Base-by-base conservation (phyloP, 2,797 vertebrate species). In the Danio albolineatus region DNA sequence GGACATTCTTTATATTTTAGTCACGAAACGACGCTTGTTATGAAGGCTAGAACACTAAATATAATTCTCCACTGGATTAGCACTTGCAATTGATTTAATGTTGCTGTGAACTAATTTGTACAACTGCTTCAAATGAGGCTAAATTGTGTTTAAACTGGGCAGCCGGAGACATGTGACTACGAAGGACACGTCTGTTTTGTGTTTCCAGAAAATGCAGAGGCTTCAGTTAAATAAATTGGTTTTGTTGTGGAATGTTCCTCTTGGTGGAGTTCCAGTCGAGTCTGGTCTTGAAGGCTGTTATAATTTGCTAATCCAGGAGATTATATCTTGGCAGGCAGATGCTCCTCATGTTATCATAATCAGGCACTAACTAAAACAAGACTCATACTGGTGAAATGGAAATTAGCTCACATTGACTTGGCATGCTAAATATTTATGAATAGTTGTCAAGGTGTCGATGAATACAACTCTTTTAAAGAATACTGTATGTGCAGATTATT, bases 191-290 rank as follows among this genome's bases (percentile, higher is more conserved):
- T 73, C 71, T 84, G 78, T 62, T 82, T 69, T 12, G 60, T 81
- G 60, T 86, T 83, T 79, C 65, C 14, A 43, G 53, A 73, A 81
- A 76, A 76, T 14, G 38, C 62, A 28, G 56, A 66, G 59, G 39
- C 57, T 64, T 69, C 44, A 56, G 38, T 85, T 79, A 82, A 56
- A 59, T 39, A 41, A 59, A 64, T 62, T 39, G 66, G 49, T 66
- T 79, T 83, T 83, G 71, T 75, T 80, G 66, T 70, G 79, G 81
- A 79, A 82, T 84, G 69, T 79, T 79, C 79, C 56, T 72, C 67
- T 83, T 83, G 83, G 62, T 72, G 48, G 72, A 53, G 41, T 65
- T 85, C 73, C 80, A 83, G 64, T 85, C 73, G 74, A 83, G 73
- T 41, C 78, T n/a, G 79, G 38, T 73, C 57, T 66, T 81, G 60